Percentiles rank a stretch among this genome's conserved stretches.
These are phyloP conservation scores for Entomobrya multifasciata DNA, from an alignment of 2,888 invertebrate genomes.

Conservation along the genomic window DNA sequence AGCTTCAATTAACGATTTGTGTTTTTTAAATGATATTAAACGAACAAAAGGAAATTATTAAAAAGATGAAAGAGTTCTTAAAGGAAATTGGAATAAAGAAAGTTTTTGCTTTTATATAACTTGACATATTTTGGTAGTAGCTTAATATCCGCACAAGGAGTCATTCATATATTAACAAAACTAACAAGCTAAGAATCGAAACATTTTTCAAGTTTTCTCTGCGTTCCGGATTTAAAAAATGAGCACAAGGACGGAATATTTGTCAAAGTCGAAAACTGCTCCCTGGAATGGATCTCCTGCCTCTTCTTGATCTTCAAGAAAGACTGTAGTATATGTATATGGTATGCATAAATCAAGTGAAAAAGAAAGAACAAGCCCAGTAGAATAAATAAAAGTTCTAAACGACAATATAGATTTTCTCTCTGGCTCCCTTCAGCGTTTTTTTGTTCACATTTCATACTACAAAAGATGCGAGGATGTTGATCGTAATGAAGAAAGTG, in stretches of 20 bases:
- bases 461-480: background rate
- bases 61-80: too few relatives aligned
- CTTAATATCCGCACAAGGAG: conserved; percentile 9
- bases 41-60: too few relatives aligned
- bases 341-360: background rate
- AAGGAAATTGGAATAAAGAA: too few relatives aligned
- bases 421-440: background rate
- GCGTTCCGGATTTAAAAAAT: conserved; percentile 3
- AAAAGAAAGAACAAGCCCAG: conserved; percentile 6
- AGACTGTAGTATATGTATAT: background rate
- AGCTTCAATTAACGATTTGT: too few relatives aligned
- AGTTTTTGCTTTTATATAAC: too few relatives aligned
- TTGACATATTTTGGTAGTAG: too few relatives aligned
- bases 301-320: background rate
- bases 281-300: conserved; percentile 14
- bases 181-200: background rate
- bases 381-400: conserved; percentile 40
- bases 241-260: conserved; percentile 56
- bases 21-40: too few relatives aligned
- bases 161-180: conserved; percentile 18
- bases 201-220: background rate
- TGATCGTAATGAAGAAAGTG: background rate
- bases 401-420: conserved; percentile 28
- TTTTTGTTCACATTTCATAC: background rate
- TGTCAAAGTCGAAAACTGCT: conserved; percentile 30